Evolutionary conservation across 2,797 vertebrate species (phyloP).

Genomic region (Huso huso): DNA sequence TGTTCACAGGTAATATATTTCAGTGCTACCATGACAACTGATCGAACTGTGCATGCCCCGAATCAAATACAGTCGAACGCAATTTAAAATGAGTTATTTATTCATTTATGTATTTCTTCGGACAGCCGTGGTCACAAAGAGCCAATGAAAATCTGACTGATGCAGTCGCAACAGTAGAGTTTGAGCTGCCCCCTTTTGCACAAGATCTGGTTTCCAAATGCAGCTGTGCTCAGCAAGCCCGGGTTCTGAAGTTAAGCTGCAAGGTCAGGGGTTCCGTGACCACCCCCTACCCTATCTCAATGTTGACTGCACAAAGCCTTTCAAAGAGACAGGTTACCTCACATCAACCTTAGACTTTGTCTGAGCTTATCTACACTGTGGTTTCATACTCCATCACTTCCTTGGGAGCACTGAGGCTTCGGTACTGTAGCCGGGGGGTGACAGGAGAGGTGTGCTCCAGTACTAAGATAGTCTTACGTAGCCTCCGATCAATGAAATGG

Average conservation of each 20-base stretch:
- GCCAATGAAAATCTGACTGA: not conserved
- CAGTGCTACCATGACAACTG: not conserved
- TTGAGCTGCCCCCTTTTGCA: not conserved
- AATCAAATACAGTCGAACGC: not conserved
- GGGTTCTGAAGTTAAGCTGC: not conserved
- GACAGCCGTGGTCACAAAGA: not conserved
- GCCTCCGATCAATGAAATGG: slow-evolving; percentile 89
- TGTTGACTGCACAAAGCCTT: slow-evolving; percentile 6
- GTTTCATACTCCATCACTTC: slow-evolving; percentile 96
- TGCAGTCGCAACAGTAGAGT: not conserved
- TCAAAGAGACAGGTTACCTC: not conserved
- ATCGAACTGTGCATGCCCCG: not conserved
- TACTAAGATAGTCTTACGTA: slow-evolving; percentile 89
- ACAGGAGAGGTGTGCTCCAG: slow-evolving; percentile 79
- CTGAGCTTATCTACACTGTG: slow-evolving; percentile 67
- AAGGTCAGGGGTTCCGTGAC: slow-evolving; percentile 2
- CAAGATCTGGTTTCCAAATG: not conserved
- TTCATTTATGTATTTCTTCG: not conserved
- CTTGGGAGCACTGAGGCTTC: slow-evolving; percentile 72
- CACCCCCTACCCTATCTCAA: slow-evolving; percentile 6
- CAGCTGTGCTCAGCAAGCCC: not conserved
- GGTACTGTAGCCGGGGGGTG: slow-evolving; percentile 86
- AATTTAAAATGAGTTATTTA: too few species aligned
- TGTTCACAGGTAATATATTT: slow-evolving; percentile 2
- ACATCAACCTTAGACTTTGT: slow-evolving; percentile 21